Evolutionary conservation across 2,113 vertebrate species (phyloP).

Genomic region (Dolichallabes microphthalmus): DNA sequence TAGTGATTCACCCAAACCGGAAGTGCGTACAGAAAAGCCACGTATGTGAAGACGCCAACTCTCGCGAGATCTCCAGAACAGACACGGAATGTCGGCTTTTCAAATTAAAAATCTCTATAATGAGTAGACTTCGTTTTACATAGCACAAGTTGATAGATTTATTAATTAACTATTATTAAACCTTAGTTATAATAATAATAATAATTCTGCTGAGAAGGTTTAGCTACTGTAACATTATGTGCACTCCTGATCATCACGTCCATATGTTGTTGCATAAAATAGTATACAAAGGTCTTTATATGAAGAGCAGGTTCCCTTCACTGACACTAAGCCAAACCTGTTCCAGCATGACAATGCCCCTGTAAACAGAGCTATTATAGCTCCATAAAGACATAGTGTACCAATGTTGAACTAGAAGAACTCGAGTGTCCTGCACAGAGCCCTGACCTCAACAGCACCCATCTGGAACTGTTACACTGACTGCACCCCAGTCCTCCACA

Average conservation of each 20-base stretch:
- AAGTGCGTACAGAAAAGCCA: constrained; percentile 47
- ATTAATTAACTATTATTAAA: no score
- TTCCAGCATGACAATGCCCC: background rate
- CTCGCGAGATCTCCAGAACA: constrained; percentile 27
- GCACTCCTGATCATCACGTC: background rate
- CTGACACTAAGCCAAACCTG: background rate
- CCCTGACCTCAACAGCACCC: no score
- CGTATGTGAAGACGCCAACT: constrained; percentile 50
- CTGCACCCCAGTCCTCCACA: no score
- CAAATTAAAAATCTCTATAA: constrained; percentile 15
- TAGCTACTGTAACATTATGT: background rate
- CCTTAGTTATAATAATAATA: no score
- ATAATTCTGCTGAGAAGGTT: background rate
- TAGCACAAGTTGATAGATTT: background rate
- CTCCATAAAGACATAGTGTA: background rate
- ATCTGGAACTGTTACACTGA: no score
- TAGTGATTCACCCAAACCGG: constrained; percentile 6
- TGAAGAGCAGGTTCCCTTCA: background rate
- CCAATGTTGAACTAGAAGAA: no score
- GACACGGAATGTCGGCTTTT: background rate
- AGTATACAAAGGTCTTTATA: background rate
- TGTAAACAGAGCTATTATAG: no score
- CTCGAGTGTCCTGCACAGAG: background rate
- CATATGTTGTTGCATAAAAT: background rate
- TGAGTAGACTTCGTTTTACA: background rate